Evolutionary conservation across 2,113 vertebrate genomes (phyloP), one percentile per base, ranked within the genome.

Genomic region (Embiotoca jacksoni): DNA sequence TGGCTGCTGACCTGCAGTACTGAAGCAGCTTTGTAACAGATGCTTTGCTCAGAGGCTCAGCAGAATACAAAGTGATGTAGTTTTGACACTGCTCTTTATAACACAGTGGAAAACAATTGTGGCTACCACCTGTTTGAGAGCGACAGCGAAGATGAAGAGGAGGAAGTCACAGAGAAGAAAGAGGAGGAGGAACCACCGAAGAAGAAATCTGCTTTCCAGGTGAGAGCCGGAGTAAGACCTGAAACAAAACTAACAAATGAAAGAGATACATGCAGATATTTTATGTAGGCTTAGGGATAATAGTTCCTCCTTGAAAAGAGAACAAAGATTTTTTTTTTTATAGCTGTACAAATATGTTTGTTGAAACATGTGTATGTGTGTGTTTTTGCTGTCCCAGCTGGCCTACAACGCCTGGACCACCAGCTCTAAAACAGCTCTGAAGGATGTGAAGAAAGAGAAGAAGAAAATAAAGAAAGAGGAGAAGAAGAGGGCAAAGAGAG

Each of bases 151-250:
- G 95, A 96, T 5, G 93, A 94, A 16, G 91, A 94, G 0, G 77
- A 88, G 5, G 72, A 91, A 4, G 78, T 35, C 39, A 4, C 72
- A 50, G n/a, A 91, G 58, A 91, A 88, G 69, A 92, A 90, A 75
- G 84, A 82, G 63, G 86, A 93, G 32, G 84, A 90, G 31, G 33
- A 63, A 37, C 58, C 75, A 15, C 58, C 85, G 3, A 93, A 92
- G 75, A 94, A 94, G 79, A 93, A 93, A 81, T 92, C 92, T 60
- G 95, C 94, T 37, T 94, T 96, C 74, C 95, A 95, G 94, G 95
- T 94, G 7, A 72, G 69, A 56, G 10, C 6, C 37, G 68, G 52
- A 56, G 39, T 33, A 9, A 33, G 13, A 16, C 32, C 7, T 33
- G 1, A 14, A 55, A 49, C 1, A 11, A 50, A 41, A 41, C 39